Evolutionary conservation across 23 tunicate genomes (phyloP).

Genomic region (Pegea sp.): DNA sequence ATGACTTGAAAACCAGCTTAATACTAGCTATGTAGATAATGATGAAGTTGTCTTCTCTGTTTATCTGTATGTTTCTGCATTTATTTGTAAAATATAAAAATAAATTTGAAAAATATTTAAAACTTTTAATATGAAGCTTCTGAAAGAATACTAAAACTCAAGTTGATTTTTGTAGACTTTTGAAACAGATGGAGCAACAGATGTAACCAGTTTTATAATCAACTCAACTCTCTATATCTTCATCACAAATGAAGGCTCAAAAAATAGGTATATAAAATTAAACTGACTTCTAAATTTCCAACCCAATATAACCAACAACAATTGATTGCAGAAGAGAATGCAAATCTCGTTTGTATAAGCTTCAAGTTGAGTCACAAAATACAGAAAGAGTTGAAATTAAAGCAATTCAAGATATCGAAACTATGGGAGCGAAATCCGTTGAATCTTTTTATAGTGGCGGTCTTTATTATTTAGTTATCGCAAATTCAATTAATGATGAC

Average conservation of each 20-base stretch:
- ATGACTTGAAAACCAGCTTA: too few relatives aligned
- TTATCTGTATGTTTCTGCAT: too few relatives aligned
- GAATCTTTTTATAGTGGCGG: slow-evolving; percentile 7
- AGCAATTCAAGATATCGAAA: slow-evolving; percentile 27
- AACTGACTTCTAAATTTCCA: neutral
- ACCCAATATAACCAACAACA: neutral
- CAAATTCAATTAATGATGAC: slow-evolving; percentile 45
- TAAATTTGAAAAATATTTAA: too few relatives aligned
- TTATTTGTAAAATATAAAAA: too few relatives aligned
- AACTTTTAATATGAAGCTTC: too few relatives aligned
- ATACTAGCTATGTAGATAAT: too few relatives aligned
- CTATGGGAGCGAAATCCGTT: slow-evolving; percentile 43
- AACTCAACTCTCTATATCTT: slow-evolving; percentile 11
- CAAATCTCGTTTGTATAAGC: slow-evolving; percentile 32
- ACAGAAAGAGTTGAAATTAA: slow-evolving; percentile 4
- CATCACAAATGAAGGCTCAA: slow-evolving; percentile 24
- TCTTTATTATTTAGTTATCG: slow-evolving; percentile 20
- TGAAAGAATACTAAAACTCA: too few relatives aligned
- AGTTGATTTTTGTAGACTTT: slow-evolving; percentile 19
- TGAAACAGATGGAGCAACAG: slow-evolving; percentile 69
- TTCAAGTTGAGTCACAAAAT: slow-evolving; percentile 1
- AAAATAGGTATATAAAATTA: slow-evolving; percentile 5
- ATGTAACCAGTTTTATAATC: slow-evolving; percentile 15
- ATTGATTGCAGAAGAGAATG: slow-evolving; percentile 31
- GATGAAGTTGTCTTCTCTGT: too few relatives aligned